A percentile compares a stretch with the other conserved stretches of the same genome.
Evolutionary conservation across 2,113 vertebrate genomes (phyloP).

Genomic region (Hippopotamus amphibius): DNA sequence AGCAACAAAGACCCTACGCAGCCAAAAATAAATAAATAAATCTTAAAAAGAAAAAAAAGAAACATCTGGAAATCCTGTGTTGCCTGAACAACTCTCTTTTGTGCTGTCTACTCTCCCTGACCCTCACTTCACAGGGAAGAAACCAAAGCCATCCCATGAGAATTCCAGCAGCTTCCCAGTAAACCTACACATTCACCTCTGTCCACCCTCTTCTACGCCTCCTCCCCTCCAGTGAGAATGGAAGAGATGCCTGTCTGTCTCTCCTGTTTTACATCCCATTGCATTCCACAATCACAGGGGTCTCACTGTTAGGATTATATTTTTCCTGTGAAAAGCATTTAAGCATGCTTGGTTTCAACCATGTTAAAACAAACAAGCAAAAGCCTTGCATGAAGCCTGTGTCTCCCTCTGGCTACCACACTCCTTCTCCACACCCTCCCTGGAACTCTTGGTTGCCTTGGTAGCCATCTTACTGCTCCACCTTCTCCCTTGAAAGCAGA

Average conservation of each 20-base stretch:
- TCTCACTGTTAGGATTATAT: background rate
- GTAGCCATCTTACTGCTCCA: background rate
- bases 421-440: background rate
- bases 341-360: constrained; percentile 15
- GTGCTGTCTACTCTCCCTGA: background rate
- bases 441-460: background rate
- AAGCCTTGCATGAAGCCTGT: background rate
- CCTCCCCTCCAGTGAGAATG: background rate
- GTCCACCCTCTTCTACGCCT: background rate
- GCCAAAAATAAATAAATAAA: too few relatives aligned
- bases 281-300: background rate
- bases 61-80: background rate
- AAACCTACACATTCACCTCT: background rate
- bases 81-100: background rate
- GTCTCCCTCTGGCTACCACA: background rate
- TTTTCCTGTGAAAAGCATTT: constrained; percentile 4
- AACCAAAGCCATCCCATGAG: background rate
- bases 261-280: background rate
- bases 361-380: background rate
- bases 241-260: background rate
- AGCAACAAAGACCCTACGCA: too few relatives aligned
- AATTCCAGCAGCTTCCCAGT: background rate
- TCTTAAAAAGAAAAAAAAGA: background rate
- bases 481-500: background rate
- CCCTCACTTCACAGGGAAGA: background rate